Conservation (phyloP, 2,888 invertebrate genomes). For the Xanthorhoe spadicearia region DNA sequence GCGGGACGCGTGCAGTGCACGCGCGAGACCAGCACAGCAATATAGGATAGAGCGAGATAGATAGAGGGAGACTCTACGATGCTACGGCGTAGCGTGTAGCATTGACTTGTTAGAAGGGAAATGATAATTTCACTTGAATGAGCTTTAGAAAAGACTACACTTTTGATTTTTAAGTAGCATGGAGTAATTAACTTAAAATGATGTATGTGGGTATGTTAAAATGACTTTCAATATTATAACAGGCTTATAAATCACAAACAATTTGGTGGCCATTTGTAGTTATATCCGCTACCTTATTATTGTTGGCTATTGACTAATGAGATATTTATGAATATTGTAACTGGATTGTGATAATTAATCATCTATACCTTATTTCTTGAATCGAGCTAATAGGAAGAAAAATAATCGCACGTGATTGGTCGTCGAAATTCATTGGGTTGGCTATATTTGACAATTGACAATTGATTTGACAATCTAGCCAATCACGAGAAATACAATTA, state of each 20-base stretch:
- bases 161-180: slow-evolving; percentile 28
- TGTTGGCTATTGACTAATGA: slow-evolving; percentile 33
- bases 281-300: slow-evolving; percentile 39
- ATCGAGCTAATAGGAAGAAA: too few relatives aligned
- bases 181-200: slow-evolving; percentile 14
- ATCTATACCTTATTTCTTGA: too few relatives aligned
- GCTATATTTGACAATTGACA: too few relatives aligned
- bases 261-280: not conserved
- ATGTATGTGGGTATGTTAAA: too few relatives aligned
- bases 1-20: slow-evolving; percentile 75
- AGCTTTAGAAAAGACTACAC: not conserved
- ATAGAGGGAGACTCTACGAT: slow-evolving; percentile 56
- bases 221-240: too few relatives aligned
- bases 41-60: slow-evolving; percentile 58
- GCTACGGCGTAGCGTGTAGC: slow-evolving; percentile 51
- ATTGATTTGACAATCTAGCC: too few relatives aligned
- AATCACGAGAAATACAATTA: too few relatives aligned
- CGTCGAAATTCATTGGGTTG: too few relatives aligned
- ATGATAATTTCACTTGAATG: slow-evolving; percentile 1
- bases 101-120: slow-evolving; percentile 26
- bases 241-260: not conserved
- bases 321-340: slow-evolving; percentile 32
- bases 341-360: slow-evolving; percentile 29
- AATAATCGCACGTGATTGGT: too few relatives aligned
- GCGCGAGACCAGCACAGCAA: slow-evolving; percentile 60